Conservation (phyloP, 2,113 vertebrate species). For the Lepus europaeus region DNA sequence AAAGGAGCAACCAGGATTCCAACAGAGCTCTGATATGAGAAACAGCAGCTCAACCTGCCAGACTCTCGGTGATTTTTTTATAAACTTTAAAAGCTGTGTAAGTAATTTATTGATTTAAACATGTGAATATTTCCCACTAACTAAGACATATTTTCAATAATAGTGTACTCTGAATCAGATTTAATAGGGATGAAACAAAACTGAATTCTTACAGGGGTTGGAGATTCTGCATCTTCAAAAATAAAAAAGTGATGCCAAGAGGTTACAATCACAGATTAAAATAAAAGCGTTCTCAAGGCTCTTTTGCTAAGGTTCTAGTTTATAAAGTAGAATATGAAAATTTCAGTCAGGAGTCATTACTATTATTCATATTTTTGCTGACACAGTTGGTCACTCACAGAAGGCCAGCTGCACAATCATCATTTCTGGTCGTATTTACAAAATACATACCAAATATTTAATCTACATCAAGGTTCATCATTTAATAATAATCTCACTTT, state of each 20-base stretch:
- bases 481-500: conserved; percentile 69
- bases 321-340: background rate
- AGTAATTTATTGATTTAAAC: background rate
- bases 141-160: background rate
- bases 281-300: background rate
- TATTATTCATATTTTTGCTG: background rate
- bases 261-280: background rate
- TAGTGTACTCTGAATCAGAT: background rate
- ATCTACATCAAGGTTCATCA: conserved; percentile 68
- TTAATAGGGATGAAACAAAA: background rate
- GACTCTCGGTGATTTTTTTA: background rate
- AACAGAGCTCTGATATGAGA: too few species aligned
- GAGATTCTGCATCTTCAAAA: background rate
- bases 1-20: too few species aligned
- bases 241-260: background rate
- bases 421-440: conserved; percentile 54
- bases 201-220: rapidly evolving
- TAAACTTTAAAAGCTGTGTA: conserved; percentile 7
- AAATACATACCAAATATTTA: conserved; percentile 78
- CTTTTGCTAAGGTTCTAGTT: background rate
- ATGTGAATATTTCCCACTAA: background rate
- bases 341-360: background rate
- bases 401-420: conserved; percentile 63
- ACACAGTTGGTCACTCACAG: conserved; percentile 27
- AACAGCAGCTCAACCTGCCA: too few species aligned